A percentile compares a stretch with the other conserved stretches of the same genome.
These are phyloP conservation scores for Vulpes lagopus DNA, from an alignment of 2,113 vertebrate species.

Conservation along the genomic window DNA sequence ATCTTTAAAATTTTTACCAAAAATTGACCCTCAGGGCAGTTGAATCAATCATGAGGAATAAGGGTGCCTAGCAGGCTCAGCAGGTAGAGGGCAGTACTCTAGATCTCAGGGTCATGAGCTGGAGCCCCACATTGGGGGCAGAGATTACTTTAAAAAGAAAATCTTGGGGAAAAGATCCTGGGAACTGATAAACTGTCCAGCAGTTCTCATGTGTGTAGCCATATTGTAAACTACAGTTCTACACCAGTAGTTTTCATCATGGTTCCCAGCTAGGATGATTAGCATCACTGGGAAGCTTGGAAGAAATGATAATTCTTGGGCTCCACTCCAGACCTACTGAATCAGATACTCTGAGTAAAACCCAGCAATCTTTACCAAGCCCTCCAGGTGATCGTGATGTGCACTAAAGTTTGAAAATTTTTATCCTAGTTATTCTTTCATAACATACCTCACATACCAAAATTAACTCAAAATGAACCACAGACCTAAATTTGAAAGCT, in stretches of 20 bases:
- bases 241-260: background rate
- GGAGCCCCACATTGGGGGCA: no score
- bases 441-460: background rate
- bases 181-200: background rate
- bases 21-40: background rate
- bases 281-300: background rate
- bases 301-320: background rate
- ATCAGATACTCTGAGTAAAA: constrained; percentile 33
- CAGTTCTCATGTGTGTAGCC: background rate
- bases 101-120: no score
- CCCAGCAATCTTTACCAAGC: constrained; percentile 20
- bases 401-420: background rate
- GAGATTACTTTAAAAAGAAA: no score
- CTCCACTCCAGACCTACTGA: background rate
- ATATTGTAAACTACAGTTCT: background rate
- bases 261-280: background rate
- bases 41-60: background rate
- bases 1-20: background rate
- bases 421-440: background rate
- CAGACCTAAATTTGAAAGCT: background rate
- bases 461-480: background rate
- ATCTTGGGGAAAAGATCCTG: background rate
- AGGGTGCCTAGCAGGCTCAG: no score
- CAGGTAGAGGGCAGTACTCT: no score
- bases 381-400: background rate